phyloP scores from a whole-genome alignment of 2,797 vertebrate species.

The Lepidocolaptes lacrymiger region DNA sequence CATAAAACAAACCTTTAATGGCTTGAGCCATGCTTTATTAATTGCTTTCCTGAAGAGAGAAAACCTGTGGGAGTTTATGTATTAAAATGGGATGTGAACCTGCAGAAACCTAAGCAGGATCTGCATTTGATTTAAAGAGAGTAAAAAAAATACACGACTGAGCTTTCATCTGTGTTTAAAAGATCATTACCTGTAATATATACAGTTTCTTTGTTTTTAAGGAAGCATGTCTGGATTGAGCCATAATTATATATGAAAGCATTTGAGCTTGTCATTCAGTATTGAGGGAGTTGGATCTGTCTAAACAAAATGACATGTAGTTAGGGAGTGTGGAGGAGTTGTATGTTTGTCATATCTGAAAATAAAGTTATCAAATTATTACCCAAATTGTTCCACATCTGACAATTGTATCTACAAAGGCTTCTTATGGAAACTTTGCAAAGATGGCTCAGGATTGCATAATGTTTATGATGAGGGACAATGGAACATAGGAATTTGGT shows the following conservation, averaged over 20 bases:
- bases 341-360: conserved; percentile 49
- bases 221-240: background rate
- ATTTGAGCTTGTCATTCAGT: conserved; percentile 5
- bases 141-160: conserved; percentile 7
- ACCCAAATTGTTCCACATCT: conserved; percentile 2
- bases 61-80: conserved; percentile 53
- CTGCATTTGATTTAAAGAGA: conserved; percentile 31
- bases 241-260: conserved; percentile 3
- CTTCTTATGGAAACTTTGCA: background rate
- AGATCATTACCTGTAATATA: background rate
- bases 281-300: conserved; percentile 1
- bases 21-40: conserved; percentile 46
- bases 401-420: background rate
- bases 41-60: conserved; percentile 62
- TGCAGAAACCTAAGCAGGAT: conserved; percentile 24
- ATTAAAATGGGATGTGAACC: conserved; percentile 44
- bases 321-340: conserved; percentile 16
- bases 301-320: conserved; percentile 51
- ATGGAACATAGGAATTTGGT: background rate
- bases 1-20: conserved; percentile 57
- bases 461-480: background rate
- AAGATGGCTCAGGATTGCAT: background rate
- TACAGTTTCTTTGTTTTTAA: conserved; percentile 29
- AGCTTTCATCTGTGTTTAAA: background rate
- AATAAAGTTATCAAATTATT: conserved; percentile 54